phyloP scores from a whole-genome alignment of 2,797 vertebrate genomes.

The Silurus aristotelis region DNA sequence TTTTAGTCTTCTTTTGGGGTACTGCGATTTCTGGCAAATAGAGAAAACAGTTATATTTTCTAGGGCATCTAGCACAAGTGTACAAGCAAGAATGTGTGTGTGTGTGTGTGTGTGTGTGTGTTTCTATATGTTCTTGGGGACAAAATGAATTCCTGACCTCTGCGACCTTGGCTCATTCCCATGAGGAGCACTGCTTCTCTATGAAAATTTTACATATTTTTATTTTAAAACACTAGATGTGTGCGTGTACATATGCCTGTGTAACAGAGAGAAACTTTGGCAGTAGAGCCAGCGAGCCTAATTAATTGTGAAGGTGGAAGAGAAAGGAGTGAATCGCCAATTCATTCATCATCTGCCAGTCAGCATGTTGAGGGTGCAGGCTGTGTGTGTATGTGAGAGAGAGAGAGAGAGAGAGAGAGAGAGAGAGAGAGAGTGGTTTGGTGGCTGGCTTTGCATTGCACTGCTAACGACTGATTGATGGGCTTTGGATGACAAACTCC shows the following conservation, averaged over 20 bases:
- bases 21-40: background rate
- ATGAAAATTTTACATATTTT: background rate
- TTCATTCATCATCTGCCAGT: conserved; percentile 61
- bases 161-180: background rate
- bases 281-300: conserved; percentile 47
- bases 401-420: background rate
- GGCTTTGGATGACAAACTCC: conserved; percentile 46
- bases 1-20: background rate
- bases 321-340: conserved; percentile 54
- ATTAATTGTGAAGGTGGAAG: conserved; percentile 62
- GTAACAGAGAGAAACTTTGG: conserved; percentile 39
- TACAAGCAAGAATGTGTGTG: background rate
- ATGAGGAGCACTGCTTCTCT: background rate
- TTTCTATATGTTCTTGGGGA: background rate
- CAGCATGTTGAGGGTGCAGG: conserved; percentile 42
- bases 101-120: background rate
- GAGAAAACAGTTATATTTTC: background rate
- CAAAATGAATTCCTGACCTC: background rate
- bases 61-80: background rate
- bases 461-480: conserved; percentile 49
- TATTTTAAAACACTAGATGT: background rate
- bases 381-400: conserved; percentile 35
- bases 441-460: conserved; percentile 36
- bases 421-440: conserved; percentile 22
- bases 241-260: background rate